Evolutionary conservation across 2,113 vertebrate genomes (phyloP), one percentile per base, ranked within the genome.

Genomic region (Raja brachyura): DNA sequence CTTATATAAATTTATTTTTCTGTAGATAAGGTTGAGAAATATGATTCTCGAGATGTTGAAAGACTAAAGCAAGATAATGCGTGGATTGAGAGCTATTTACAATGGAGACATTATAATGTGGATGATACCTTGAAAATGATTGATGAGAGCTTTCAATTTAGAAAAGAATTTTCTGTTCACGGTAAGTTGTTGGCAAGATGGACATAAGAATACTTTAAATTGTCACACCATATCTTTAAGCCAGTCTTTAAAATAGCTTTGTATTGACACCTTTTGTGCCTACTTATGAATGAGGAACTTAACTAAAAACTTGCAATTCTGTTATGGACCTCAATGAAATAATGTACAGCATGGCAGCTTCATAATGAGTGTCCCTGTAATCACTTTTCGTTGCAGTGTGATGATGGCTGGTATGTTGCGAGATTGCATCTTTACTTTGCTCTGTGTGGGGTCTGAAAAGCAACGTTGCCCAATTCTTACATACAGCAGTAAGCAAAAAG

Each of bases 111-210:
- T 0, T 96, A 96, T 94, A 94, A 96, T 25, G 93, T 99, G 66
- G 98, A 99, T 0, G 98, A 99, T 88, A 95, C 98, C 0, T 93
- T 99, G 94, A 99, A 99, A 96, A 99, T 99, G 98, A 98, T 99
- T 14, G 98, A 99, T 95, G 98, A 98, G 93, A 99, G 99, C 95
- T 96, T 99, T 93, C 98, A 97, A 63, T 99, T 98, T 98, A 97
- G 98, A 78, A 99, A 98, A 94, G 98, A 99, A 9, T 97, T 96
- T 93, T 94, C 95, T 2, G 93, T 99, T 88, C 98, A 99, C 93
- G 98, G 99, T 99, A 97, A 95, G 97, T 74, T 92, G 18, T 31
- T 13, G 10, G 16, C 39, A 28, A 73, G 3, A 13, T 73, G 66
- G 28, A 92, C 48, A 73, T 92, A 39, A 54, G 31, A 63, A 31